A percentile compares a stretch with the other conserved stretches of the same genome.
Conservation (phyloP, 64 coral and sea anemone species). For the Montipora foliosa region DNA sequence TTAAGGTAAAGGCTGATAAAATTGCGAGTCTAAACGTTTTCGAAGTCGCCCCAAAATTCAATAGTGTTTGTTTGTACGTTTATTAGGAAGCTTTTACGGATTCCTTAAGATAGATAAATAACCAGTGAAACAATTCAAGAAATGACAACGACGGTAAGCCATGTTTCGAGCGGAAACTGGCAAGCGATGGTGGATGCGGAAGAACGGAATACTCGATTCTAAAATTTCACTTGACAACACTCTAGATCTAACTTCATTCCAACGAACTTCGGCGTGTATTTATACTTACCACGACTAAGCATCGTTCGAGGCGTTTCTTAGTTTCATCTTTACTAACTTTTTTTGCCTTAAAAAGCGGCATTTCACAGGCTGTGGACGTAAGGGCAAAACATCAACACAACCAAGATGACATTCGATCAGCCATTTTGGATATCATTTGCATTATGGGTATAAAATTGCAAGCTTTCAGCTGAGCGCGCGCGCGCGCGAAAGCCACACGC, state of each 20-base stretch:
- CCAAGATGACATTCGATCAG: background rate
- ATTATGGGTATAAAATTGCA: constrained; percentile 6
- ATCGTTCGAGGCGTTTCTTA: constrained; percentile 75
- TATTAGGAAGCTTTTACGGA: background rate
- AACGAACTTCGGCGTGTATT: too few species aligned
- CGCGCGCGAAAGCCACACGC: too few species aligned
- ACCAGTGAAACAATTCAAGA: background rate
- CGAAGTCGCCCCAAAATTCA: too few species aligned
- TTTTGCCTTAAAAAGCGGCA: constrained; percentile 84
- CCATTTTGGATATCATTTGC: constrained; percentile 10
- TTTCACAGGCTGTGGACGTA: background rate
- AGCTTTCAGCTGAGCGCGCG: too few species aligned
- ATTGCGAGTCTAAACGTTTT: too few species aligned
- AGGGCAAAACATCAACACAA: background rate
- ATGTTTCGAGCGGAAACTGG: background rate
- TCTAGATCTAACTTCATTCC: background rate
- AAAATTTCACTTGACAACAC: background rate
- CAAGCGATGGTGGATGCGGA: background rate
- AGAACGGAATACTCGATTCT: background rate
- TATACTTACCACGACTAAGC: constrained; percentile 78
- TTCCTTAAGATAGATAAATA: background rate
- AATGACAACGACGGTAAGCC: background rate
- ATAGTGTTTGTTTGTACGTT: background rate
- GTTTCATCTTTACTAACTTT: constrained; percentile 90
- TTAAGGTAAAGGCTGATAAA: too few species aligned